Conservation (phyloP, 1,140 invertebrate species). For the Drosophila repleta region DNA sequence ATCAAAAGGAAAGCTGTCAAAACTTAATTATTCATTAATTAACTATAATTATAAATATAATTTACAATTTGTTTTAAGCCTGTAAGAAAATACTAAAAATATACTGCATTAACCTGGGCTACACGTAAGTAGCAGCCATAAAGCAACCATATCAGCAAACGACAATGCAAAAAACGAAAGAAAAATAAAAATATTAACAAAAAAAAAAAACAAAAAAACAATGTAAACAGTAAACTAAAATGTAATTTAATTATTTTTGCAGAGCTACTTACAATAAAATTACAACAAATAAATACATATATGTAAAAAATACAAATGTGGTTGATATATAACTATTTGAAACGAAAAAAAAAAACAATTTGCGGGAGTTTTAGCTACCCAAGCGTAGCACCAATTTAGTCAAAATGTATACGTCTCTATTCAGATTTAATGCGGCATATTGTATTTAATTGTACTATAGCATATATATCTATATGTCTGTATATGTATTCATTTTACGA, state of each 20-base stretch:
- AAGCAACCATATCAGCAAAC: constrained; percentile 69
- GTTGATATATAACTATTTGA: too few relatives aligned
- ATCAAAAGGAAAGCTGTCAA: constrained; percentile 13
- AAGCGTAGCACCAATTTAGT: background rate
- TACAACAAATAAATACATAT: constrained; percentile 8
- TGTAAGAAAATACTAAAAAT: constrained; percentile 27
- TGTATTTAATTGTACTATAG: constrained; percentile 22
- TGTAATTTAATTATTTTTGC: constrained; percentile 43
- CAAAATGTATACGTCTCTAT: constrained; percentile 14
- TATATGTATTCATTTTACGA: constrained; percentile 22
- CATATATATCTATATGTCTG: constrained; percentile 3
- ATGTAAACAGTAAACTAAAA: constrained; percentile 22
- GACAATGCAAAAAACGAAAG: constrained; percentile 60
- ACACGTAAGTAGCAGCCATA: constrained; percentile 51
- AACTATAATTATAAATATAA: background rate
- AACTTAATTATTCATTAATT: background rate
- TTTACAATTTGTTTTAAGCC: constrained; percentile 8
- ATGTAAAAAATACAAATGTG: background rate
- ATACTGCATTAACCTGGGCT: constrained; percentile 50
- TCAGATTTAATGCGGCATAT: constrained; percentile 3
- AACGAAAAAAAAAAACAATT: too few relatives aligned
- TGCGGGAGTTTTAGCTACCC: background rate
- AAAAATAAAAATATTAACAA: constrained; percentile 22
- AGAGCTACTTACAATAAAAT: constrained; percentile 40
- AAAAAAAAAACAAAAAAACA: constrained; percentile 21